Evolutionary conservation across 2,113 vertebrate species (phyloP).

Genomic region (Sphaerodactylus townsendi): DNA sequence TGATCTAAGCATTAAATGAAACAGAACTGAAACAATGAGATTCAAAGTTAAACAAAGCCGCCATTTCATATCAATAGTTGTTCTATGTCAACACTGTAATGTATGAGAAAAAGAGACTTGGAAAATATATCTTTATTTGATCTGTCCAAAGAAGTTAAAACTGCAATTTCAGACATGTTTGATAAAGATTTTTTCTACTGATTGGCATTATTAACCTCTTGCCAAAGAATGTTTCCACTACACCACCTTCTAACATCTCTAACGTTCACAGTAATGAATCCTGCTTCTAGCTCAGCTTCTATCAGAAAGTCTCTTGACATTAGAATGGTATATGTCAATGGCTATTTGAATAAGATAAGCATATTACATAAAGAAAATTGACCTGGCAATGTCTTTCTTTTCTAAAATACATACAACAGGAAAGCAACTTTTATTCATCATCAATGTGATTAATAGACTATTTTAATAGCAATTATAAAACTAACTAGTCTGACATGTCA

Average conservation of each 20-base stretch:
- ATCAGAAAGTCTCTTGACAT: conserved; percentile 6
- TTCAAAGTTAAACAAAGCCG: conserved; percentile 1
- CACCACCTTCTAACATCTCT: conserved; percentile 33
- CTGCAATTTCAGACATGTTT: conserved; percentile 49
- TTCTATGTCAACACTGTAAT: conserved; percentile 15
- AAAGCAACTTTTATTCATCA: conserved; percentile 32
- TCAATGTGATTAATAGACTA: not conserved
- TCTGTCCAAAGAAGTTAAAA: conserved; percentile 59
- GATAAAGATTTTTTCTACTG: conserved; percentile 48
- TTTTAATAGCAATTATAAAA: not conserved
- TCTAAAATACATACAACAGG: conserved; percentile 13
- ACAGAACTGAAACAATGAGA: conserved; percentile 19
- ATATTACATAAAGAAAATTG: conserved; percentile 24
- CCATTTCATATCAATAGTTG: conserved; percentile 2
- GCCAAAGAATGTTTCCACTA: conserved; percentile 12
- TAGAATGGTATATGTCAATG: conserved; percentile 33
- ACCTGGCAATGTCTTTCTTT: not conserved
- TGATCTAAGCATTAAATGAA: not conserved
- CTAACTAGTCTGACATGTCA: not conserved
- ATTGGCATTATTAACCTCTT: conserved; percentile 58
- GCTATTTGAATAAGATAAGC: conserved; percentile 25
- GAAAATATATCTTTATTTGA: conserved; percentile 43
- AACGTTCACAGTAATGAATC: conserved; percentile 14
- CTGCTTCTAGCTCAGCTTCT: conserved; percentile 30
- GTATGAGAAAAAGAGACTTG: conserved; percentile 41